phyloP scores from a whole-genome alignment of 2,888 invertebrate genomes.

The Tromatobia lineatoria region DNA sequence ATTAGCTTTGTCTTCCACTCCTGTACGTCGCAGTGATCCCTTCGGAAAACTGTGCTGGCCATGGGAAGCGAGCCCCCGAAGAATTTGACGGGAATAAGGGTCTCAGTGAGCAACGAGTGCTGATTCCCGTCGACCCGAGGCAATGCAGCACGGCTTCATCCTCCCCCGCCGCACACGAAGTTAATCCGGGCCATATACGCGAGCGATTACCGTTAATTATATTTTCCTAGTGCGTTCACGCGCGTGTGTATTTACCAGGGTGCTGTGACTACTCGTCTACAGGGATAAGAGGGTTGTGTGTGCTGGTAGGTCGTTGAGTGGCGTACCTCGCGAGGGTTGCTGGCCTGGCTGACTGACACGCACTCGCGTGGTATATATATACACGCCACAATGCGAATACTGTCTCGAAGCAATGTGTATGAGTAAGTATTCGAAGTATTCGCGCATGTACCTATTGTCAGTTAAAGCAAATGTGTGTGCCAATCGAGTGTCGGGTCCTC shows the following conservation, averaged over 20 bases:
- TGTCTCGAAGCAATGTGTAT: conserved; percentile 10
- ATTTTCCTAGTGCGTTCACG: conserved; percentile 80
- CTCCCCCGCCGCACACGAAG: conserved; percentile 54
- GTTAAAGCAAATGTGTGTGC: conserved; percentile 44
- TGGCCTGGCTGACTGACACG: conserved; percentile 49
- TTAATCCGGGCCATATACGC: conserved; percentile 84
- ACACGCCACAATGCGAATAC: background rate
- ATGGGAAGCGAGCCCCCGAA: conserved; percentile 71
- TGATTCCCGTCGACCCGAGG: background rate
- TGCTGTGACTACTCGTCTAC: conserved; percentile 59
- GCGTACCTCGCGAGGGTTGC: conserved; percentile 50
- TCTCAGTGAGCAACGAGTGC: conserved; percentile 8
- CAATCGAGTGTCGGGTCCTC: conserved; percentile 44
- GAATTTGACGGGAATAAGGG: conserved; percentile 77
- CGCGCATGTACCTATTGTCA: conserved; percentile 6
- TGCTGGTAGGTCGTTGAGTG: conserved; percentile 56
- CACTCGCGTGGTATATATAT: conserved; percentile 15
- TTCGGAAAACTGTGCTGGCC: conserved; percentile 34
- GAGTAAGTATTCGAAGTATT: conserved; percentile 49
- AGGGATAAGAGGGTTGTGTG: conserved; percentile 41
- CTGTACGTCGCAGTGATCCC: conserved; percentile 45
- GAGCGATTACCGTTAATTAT: conserved; percentile 85
- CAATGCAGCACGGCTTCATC: conserved; percentile 28
- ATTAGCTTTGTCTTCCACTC: conserved; percentile 45
- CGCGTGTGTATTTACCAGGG: conserved; percentile 71